A percentile compares a stretch with the other conserved stretches of the same genome.
Evolutionary conservation across 2,797 vertebrate genomes (phyloP).

Genomic region (Hylomyscus alleni): DNA sequence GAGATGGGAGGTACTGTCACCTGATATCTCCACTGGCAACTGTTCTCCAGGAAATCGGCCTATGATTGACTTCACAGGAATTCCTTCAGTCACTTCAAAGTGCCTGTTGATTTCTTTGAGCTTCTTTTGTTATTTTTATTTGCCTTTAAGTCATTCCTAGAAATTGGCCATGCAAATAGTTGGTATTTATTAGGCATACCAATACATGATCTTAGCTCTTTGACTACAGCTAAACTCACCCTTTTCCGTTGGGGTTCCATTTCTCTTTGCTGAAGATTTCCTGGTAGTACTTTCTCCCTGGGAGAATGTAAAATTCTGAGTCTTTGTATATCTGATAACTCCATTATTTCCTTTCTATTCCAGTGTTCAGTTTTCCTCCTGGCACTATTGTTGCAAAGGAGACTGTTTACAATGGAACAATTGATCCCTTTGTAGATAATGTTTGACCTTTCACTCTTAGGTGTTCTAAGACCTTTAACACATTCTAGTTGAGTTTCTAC

Average conservation of each 20-base stretch:
- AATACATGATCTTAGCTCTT: background rate
- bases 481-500: background rate
- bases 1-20: background rate
- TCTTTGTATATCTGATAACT: background rate
- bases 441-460: background rate
- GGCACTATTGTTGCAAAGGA: background rate
- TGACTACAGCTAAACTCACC: background rate
- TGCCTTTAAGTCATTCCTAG: background rate
- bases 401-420: background rate
- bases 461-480: background rate
- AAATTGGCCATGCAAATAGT: background rate
- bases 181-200: background rate
- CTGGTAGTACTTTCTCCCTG: background rate
- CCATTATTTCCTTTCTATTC: conserved; percentile 21
- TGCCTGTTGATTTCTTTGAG: background rate
- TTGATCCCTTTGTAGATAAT: background rate
- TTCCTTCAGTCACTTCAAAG: background rate
- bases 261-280: background rate
- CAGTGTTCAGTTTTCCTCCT: background rate
- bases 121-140: background rate
- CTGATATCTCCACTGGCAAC: background rate
- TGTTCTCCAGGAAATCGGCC: background rate
- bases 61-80: background rate
- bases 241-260: background rate
- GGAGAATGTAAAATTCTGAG: background rate